These are phyloP conservation scores for Helogale parvula DNA, from an alignment of 2,113 vertebrate species.

Conservation along the genomic window DNA sequence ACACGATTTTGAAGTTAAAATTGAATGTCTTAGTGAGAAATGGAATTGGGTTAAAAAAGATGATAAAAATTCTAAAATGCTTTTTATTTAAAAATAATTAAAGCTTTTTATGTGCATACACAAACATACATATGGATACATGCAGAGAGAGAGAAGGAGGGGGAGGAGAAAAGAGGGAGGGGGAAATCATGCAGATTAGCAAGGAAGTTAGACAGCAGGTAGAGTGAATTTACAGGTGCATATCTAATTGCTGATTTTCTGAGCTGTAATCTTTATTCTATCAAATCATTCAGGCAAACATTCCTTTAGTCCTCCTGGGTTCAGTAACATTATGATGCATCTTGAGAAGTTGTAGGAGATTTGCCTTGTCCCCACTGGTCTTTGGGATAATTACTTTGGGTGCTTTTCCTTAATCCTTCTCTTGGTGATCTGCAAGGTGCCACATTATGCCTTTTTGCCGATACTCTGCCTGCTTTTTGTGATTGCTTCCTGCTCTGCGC, in stretches of 20 bases:
- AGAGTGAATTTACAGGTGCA: background rate
- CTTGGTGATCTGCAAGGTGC: slow-evolving; percentile 53
- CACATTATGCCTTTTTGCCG: background rate
- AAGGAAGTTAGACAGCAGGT: background rate
- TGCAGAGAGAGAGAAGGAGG: background rate
- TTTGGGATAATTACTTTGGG: slow-evolving; percentile 67
- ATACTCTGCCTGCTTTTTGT: background rate
- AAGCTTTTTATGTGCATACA: background rate
- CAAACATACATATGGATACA: background rate
- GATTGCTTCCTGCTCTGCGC: slow-evolving; percentile 53
- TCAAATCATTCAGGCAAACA: slow-evolving; percentile 12
- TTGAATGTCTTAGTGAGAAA: slow-evolving; percentile 36
- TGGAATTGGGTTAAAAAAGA: background rate
- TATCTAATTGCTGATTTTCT: background rate
- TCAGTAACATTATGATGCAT: slow-evolving; percentile 46
- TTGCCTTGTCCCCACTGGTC: slow-evolving; percentile 41
- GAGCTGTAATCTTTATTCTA: background rate
- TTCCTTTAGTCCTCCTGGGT: background rate
- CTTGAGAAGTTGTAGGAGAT: slow-evolving; percentile 41
- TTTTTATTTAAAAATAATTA: background rate
- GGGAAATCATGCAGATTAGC: background rate
- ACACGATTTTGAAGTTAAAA: background rate
- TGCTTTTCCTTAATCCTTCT: slow-evolving; percentile 66
- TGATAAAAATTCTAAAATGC: background rate
- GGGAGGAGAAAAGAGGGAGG: too few species aligned